Conservation (phyloP, 2,113 vertebrate species). For the Pangasianodon gigas region DNA sequence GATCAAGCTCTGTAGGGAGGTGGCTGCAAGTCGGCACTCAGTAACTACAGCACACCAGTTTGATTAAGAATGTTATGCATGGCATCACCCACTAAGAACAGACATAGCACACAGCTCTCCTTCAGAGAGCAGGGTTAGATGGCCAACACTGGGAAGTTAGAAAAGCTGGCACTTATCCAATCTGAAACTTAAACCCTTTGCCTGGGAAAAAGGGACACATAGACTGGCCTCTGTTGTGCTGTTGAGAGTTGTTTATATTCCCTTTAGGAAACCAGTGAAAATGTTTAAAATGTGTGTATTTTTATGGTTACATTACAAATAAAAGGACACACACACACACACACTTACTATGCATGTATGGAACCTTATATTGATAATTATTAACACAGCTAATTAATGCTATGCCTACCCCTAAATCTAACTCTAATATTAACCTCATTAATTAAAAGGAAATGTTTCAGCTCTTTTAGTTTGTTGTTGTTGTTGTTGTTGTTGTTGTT, state of each 20-base stretch:
- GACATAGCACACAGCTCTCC: slow-evolving; percentile 37
- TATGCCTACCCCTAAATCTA: too few species aligned
- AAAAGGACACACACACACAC: not conserved
- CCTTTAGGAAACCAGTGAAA: not conserved
- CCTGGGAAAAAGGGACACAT: not conserved
- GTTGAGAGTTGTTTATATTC: not conserved
- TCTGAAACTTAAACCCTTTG: not conserved
- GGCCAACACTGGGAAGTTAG: not conserved
- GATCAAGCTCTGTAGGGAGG: slow-evolving; percentile 8
- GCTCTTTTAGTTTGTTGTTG: too few species aligned
- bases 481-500: not conserved
- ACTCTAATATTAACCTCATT: not conserved
- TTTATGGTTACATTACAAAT: not conserved
- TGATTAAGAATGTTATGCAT: slow-evolving; percentile 18
- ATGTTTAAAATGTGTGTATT: not conserved
- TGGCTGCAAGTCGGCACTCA: slow-evolving; percentile 43
- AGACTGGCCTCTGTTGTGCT: not conserved
- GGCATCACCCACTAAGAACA: slow-evolving; percentile 31
- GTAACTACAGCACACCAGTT: slow-evolving; percentile 34
- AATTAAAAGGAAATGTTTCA: too few species aligned
- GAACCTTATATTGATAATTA: too few species aligned
- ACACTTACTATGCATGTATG: not conserved
- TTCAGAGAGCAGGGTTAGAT: not conserved
- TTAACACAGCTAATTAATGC: too few species aligned
- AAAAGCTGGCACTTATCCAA: not conserved